These are phyloP conservation scores for Nothoprocta perdicaria DNA, from an alignment of 2,113 vertebrate species.

Conservation along the genomic window DNA sequence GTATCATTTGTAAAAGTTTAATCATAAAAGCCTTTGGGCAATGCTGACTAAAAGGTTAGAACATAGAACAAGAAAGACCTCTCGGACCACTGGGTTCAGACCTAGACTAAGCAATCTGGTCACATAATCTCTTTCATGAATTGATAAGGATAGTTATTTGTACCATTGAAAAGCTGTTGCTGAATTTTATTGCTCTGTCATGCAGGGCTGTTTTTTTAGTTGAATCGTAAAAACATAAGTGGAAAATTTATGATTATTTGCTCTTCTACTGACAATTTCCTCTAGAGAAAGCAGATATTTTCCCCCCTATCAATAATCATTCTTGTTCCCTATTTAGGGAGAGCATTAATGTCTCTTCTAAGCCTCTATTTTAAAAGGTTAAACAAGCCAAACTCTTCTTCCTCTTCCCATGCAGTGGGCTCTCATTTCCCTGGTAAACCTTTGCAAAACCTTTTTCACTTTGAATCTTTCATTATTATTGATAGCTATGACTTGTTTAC, in stretches of 20 bases:
- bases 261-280: not conserved
- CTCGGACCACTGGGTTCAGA: not conserved
- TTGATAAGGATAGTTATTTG: not conserved
- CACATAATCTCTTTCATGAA: not conserved
- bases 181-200: not conserved
- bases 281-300: not conserved
- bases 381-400: not conserved
- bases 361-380: not conserved
- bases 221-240: not conserved
- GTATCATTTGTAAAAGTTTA: not conserved
- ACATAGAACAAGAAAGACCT: not conserved
- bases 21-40: not conserved
- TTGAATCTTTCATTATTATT: not conserved
- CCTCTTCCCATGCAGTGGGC: not conserved
- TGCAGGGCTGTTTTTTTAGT: not conserved
- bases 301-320: not conserved
- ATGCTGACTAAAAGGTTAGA: not conserved
- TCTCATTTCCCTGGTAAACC: not conserved
- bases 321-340: not conserved
- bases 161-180: not conserved
- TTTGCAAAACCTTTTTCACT: not conserved
- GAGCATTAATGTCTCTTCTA: not conserved
- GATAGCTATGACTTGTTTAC: not conserved
- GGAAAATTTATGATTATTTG: not conserved
- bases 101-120: not conserved